Percentiles rank a stretch among this genome's conserved stretches.
These are phyloP conservation scores for Telenomus remus DNA, from an alignment of 1,140 invertebrate genomes.

Conservation along the genomic window DNA sequence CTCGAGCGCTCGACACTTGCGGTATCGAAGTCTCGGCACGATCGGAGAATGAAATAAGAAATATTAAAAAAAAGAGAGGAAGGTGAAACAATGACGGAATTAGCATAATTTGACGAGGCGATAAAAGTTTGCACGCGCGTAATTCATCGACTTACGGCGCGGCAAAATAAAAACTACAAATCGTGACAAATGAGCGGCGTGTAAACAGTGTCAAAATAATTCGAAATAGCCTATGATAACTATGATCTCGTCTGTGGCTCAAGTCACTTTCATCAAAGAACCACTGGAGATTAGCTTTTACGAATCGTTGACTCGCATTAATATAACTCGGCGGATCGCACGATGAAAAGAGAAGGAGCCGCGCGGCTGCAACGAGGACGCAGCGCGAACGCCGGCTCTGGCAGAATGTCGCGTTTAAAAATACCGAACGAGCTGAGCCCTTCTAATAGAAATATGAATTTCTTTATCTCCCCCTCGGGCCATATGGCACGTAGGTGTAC, in stretches of 20 bases:
- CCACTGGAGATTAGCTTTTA: constrained; percentile 60
- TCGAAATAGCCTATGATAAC: constrained; percentile 53
- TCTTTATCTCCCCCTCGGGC: constrained; percentile 63
- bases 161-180: constrained; percentile 54
- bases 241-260: constrained; percentile 54
- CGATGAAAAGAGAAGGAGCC: constrained; percentile 11
- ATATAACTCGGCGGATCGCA: constrained; percentile 51
- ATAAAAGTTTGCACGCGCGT: constrained; percentile 52
- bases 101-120: constrained; percentile 54
- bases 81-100: constrained; percentile 40
- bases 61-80: not conserved
- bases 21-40: not conserved
- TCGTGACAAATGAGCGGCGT: constrained; percentile 57
- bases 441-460: constrained; percentile 71
- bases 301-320: constrained; percentile 61
- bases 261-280: constrained; percentile 57
- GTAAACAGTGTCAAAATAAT: constrained; percentile 62
- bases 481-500: constrained; percentile 66
- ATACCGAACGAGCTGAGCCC: constrained; percentile 61
- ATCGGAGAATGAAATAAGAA: constrained; percentile 10
- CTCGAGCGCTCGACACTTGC: constrained; percentile 1
- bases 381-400: constrained; percentile 23
- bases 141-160: constrained; percentile 54
- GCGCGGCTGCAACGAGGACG: constrained; percentile 17
- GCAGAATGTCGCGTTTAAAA: constrained; percentile 62